Conservation (phyloP, 2,888 invertebrate species). For the Troilus luridus region DNA sequence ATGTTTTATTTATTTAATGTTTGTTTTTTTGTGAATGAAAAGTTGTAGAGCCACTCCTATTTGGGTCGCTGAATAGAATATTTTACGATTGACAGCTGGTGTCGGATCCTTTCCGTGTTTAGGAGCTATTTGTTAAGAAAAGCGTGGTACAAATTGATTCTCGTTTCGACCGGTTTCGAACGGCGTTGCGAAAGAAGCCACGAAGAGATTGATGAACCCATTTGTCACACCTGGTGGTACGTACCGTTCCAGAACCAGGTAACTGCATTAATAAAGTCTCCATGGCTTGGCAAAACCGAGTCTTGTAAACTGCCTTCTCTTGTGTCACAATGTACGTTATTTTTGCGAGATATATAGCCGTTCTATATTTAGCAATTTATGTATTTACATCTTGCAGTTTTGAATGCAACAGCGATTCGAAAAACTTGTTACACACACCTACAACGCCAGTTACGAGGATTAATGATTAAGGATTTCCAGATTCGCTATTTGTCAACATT, state of each 20-base stretch:
- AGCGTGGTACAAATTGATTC: neutral
- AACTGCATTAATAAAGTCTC: constrained; percentile 14
- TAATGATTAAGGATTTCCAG: neutral
- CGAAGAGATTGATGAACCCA: constrained; percentile 14
- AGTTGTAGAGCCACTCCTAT: neutral
- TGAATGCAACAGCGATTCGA: neutral
- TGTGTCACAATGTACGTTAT: neutral
- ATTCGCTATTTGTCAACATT: neutral
- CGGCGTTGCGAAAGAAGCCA: neutral
- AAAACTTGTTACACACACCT: neutral
- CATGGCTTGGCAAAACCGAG: neutral
- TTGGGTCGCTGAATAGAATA: neutral
- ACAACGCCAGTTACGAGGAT: neutral
- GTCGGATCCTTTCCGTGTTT: neutral
- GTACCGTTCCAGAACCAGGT: neutral
- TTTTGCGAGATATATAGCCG: neutral
- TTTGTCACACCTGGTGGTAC: constrained; percentile 17
- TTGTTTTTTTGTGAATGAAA: no score
- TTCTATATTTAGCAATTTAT: neutral
- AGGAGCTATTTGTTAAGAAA: neutral
- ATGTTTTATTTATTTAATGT: no score
- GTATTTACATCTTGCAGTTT: neutral
- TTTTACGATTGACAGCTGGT: neutral
- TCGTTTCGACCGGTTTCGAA: neutral
- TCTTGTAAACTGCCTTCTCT: neutral